Evolutionary conservation across 2,888 invertebrate species (phyloP).

Genomic region (Lasioglossum leucozonium): DNA sequence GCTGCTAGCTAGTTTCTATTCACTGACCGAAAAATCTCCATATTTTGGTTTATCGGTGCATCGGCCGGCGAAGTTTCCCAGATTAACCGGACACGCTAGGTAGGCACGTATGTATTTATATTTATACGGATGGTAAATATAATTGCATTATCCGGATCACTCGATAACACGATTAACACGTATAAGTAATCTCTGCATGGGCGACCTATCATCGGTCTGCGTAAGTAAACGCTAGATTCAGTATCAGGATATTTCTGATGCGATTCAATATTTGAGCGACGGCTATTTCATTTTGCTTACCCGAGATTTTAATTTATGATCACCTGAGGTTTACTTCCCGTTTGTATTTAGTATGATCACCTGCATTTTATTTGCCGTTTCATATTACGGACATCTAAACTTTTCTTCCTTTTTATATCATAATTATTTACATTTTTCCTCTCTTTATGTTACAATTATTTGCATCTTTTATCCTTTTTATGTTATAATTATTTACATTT

Average conservation of each 20-base stretch:
- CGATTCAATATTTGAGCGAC: background rate
- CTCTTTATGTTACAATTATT: no score
- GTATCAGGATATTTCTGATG: constrained; percentile 10
- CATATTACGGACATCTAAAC: no score
- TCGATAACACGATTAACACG: constrained; percentile 52
- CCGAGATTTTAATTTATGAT: background rate
- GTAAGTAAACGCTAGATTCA: constrained; percentile 29
- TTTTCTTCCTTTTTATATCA: no score
- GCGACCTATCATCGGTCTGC: constrained; percentile 27
- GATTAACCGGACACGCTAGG: background rate
- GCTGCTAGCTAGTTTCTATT: background rate
- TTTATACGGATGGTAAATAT: constrained; percentile 36
- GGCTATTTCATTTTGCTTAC: background rate
- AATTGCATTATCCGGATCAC: constrained; percentile 57
- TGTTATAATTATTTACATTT: no score
- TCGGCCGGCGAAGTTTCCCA: background rate
- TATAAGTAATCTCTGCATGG: constrained; percentile 23
- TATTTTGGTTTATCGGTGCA: background rate
- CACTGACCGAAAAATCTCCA: background rate
- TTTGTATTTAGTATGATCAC: background rate
- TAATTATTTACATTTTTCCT: no score
- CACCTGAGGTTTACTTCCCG: background rate
- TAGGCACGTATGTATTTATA: constrained; percentile 21
- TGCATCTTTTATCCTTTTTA: no score
- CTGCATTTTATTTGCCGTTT: no score